Evolutionary conservation across 1,140 invertebrate genomes (phyloP), one percentile per base, ranked within the genome.

Genomic region (Drosophila funebris): DNA sequence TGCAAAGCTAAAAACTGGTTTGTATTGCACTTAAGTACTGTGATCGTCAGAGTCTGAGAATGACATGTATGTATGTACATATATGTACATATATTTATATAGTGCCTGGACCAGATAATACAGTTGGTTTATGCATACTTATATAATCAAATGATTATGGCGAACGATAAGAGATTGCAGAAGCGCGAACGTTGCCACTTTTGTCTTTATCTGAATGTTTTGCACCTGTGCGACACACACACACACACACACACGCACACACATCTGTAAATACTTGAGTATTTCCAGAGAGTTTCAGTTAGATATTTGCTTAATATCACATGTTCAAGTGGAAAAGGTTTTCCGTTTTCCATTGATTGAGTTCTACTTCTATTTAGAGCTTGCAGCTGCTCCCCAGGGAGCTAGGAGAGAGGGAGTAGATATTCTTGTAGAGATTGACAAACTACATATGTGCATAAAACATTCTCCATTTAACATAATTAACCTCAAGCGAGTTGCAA

Each of bases 381-480:
- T 53, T 50, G 6, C 27, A 27, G 31, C 8, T 33, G 3, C 1
- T 6, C 8, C 31, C 31, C 18, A 18, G 8, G 18, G n/a, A 9
- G 3, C 11, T 24, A 13, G 9, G 37, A 16, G 37, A 14, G 0
- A 20, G 18, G 0, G 22, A 41, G 20, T 29, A 24, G 29, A 24
- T 37, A 53, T 33, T 20, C 24, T 31, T 67, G 27, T 13, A 27
- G 16, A 27, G 14, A 46, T 48, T 44, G 33, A 39, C 43, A 37
- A 13, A 39, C 39, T 13, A 61, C 27, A 50, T 24, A 22, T 58
- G 24, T 44, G 50, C 52, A 73, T 44, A 48, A 62, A 54, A 41
- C 46, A 52, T 70, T 80, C 63, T 50, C 41, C 81, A 76, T 60
- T 81, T 81, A 85, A 84, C 64, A 58, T 71, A 81, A 80, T 84